Evolutionary conservation across 2,113 vertebrate genomes (phyloP).

Genomic region (Trogon surrucura): DNA sequence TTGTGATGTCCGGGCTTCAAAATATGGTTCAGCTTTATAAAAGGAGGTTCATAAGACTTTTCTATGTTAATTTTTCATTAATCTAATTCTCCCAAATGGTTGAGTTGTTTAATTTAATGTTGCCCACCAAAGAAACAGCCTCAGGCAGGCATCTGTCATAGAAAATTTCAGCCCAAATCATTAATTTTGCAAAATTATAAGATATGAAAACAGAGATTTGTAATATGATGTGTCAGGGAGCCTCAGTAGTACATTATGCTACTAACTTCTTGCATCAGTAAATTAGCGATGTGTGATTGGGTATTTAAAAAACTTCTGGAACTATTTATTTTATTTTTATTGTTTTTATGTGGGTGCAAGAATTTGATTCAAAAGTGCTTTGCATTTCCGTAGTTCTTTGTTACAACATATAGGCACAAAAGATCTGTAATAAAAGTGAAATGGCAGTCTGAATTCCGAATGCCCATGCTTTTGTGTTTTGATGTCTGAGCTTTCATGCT

Average conservation of each 20-base stretch:
- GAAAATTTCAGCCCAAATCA: constrained; percentile 1
- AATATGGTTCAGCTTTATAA: neutral
- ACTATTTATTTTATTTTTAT: too few species aligned
- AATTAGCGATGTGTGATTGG: neutral
- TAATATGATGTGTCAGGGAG: neutral
- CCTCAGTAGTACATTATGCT: neutral
- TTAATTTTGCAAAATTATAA: constrained; percentile 31
- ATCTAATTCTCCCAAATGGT: neutral
- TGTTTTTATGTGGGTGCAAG: neutral
- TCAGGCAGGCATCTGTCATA: constrained; percentile 21
- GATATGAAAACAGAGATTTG: neutral
- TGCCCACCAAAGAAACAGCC: constrained; percentile 15
- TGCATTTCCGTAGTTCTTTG: neutral
- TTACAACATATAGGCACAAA: constrained; percentile 1
- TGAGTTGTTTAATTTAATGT: constrained; percentile 1
- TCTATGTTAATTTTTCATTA: neutral
- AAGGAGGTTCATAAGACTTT: neutral
- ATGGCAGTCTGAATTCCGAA: neutral
- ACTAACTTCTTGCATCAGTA: neutral
- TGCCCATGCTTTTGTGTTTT: constrained; percentile 19
- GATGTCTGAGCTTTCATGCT: constrained; percentile 27
- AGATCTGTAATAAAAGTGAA: constrained; percentile 9
- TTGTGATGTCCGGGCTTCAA: neutral
- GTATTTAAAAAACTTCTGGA: neutral
- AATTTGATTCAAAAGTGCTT: neutral